These are phyloP conservation scores for Gortyna flavago DNA, from an alignment of 2,888 invertebrate species.

Conservation along the genomic window DNA sequence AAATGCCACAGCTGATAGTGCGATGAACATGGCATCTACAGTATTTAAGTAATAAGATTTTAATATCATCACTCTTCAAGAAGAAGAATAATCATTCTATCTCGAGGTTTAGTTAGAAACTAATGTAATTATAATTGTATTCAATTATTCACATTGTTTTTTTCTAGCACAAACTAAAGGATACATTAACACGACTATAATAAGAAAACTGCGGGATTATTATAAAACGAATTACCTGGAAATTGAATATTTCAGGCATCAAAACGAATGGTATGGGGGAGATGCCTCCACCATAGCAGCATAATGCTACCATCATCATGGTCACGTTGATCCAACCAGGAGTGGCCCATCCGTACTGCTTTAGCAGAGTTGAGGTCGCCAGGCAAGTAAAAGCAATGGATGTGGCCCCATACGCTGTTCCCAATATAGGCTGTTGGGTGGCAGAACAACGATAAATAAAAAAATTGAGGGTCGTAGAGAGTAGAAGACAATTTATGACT, in stretches of 20 bases:
- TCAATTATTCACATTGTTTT: background rate
- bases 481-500: no score
- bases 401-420: conserved; percentile 57
- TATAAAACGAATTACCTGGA: conserved; percentile 69
- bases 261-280: conserved; percentile 75
- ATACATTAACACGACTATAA: background rate
- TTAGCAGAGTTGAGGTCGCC: conserved; percentile 65
- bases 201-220: background rate
- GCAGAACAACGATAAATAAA: background rate
- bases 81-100: background rate
- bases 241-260: conserved; percentile 78
- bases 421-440: conserved; percentile 69
- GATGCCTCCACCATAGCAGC: conserved; percentile 72
- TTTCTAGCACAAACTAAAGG: background rate
- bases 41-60: background rate
- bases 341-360: conserved; percentile 56
- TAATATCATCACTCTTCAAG: background rate
- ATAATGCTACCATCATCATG: conserved; percentile 67
- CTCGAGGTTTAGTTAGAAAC: background rate
- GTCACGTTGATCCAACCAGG: conserved; percentile 73
- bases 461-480: background rate
- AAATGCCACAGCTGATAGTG: background rate
- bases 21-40: background rate
- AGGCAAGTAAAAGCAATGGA: conserved; percentile 65
- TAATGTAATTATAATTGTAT: background rate